Base-by-base conservation (phyloP, 2,888 invertebrate species). In the Lasioglossum marginatum region DNA sequence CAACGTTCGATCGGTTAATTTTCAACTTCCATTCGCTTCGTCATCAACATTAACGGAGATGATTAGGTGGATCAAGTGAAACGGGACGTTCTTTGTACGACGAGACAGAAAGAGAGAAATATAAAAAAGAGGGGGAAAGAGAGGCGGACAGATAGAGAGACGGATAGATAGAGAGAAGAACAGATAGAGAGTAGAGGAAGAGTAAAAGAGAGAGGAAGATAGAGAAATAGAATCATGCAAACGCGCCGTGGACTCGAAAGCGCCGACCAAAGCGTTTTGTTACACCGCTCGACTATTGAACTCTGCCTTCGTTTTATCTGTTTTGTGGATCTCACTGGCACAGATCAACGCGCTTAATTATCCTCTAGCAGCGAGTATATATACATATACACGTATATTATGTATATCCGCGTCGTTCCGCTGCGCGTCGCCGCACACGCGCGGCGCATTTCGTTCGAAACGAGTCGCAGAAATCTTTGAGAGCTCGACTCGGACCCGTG, bases 231-330 rank as follows among this genome's bases (percentile, higher is more conserved):
- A 88, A 63, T 80, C 83, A 90, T 90, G 88, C 90, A 88, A 88
- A 90, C 91, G 90, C 91, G 89, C 88, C 91, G 90, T 91, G 91
- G 90, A 91, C 89, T 91, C 91, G 91, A 91, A 91, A 91, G 91
- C 91, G 91, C 89, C 88, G 90, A 91, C 88, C 79, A 91, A 91
- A 91, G 91, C 91, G 91, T 91, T 91, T 91, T 91, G 91, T 91
- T 91, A 91, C 91, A 91, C 91, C 91, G 91, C 91, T 91, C 91
- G 82, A 87, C 83, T 85, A 89, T 81, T 86, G 74, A 87, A 74
- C 79, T 87, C 79, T 80, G 74, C 81, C 75, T 79, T 78, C 71
- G 52, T 76, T 79, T 68, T 73, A 74, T 74, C 81, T 71, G 68
- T 52, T 81, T 63, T 71, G 31, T 68, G 31, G 77, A 43, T 85